phyloP scores from a whole-genome alignment of 2,888 invertebrate genomes.

The Dryadula phaetusa region DNA sequence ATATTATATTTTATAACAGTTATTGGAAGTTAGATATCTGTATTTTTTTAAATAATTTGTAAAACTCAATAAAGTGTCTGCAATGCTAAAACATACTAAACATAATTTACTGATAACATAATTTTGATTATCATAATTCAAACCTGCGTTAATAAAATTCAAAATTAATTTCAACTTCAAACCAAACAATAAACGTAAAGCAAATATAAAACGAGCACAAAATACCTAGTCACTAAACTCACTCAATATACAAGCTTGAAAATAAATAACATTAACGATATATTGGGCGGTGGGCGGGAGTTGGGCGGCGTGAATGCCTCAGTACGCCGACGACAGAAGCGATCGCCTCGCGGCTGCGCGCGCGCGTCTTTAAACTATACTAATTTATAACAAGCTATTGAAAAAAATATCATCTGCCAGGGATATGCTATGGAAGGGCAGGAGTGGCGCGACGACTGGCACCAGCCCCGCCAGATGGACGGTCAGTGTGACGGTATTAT shows the following conservation, averaged over 20 bases:
- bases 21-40: too few species aligned
- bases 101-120: too few species aligned
- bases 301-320: conserved; percentile 71
- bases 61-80: too few species aligned
- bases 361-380: conserved; percentile 78
- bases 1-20: background rate
- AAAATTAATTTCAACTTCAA: background rate
- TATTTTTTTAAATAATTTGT: too few species aligned
- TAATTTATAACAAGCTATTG: conserved; percentile 83
- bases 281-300: conserved; percentile 37
- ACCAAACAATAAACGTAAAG: conserved; percentile 10
- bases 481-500: conserved; percentile 64
- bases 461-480: conserved; percentile 74
- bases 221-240: conserved; percentile 9
- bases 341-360: conserved; percentile 78
- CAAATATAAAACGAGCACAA: conserved; percentile 33
- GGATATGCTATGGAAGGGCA: conserved; percentile 82
- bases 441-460: conserved; percentile 80
- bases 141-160: background rate
- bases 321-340: conserved; percentile 92
- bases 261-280: conserved; percentile 39
- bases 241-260: conserved; percentile 43
- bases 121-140: too few species aligned
- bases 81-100: too few species aligned
- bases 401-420: conserved; percentile 76